phyloP scores from a whole-genome alignment of 2,113 vertebrate genomes.

The Microtus richardsoni region DNA sequence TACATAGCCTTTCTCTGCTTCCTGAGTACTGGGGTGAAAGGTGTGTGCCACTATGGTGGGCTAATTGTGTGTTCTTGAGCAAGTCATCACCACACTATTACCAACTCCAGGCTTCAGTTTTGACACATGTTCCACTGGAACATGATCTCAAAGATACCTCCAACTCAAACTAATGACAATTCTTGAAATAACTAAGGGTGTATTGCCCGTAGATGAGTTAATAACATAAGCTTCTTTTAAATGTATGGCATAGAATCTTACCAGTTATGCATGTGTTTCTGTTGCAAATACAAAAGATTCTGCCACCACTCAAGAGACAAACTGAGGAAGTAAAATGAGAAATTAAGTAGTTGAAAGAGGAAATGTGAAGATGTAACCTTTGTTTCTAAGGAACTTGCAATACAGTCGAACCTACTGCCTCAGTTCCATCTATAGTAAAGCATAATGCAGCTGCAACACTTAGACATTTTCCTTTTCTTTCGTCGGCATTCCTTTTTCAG shows the following conservation, averaged over 20 bases:
- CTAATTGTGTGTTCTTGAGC: background rate
- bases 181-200: background rate
- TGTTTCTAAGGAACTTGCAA: conserved; percentile 38
- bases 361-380: background rate
- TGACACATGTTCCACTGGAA: background rate
- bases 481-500: conserved; percentile 19
- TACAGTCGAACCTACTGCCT: background rate
- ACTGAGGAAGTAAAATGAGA: background rate
- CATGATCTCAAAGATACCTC: background rate
- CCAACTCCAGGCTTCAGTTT: background rate
- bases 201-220: background rate
- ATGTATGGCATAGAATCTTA: background rate
- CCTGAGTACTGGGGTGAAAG: background rate
- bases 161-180: background rate
- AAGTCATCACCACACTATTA: background rate
- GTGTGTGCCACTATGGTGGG: background rate
- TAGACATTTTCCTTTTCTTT: conserved; percentile 9
- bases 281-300: background rate
- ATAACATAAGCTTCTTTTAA: background rate
- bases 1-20: background rate
- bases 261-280: background rate
- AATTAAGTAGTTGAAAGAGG: conserved; percentile 23
- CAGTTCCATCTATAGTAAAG: background rate
- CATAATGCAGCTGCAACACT: background rate
- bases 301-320: background rate